Conservation (phyloP, 2,113 vertebrate species). For the Misgurnus mizolepis region DNA sequence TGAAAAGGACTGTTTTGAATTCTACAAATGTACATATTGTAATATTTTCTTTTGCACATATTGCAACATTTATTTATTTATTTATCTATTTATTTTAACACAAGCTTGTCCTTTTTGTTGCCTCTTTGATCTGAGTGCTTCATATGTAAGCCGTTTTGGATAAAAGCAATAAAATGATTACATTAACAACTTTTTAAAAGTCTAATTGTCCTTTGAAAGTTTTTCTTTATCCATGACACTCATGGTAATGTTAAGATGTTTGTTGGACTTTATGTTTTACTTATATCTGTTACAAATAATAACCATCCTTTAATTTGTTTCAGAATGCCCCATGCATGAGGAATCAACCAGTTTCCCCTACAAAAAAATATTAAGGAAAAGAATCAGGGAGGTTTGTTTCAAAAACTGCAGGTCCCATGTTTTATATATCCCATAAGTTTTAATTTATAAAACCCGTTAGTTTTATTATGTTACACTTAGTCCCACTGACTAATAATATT, state of each 20-base stretch:
- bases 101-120: not conserved
- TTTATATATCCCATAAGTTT: too few relatives aligned
- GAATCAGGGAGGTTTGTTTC: constrained; percentile 4
- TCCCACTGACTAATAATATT: too few relatives aligned
- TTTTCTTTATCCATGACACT: not conserved
- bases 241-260: not conserved
- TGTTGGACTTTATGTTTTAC: not conserved
- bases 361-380: not conserved
- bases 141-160: not conserved
- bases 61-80: not conserved
- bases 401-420: not conserved
- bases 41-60: not conserved
- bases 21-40: not conserved
- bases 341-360: constrained; percentile 1
- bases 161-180: not conserved
- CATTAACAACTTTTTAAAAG: not conserved
- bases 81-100: not conserved
- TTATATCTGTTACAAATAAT: not conserved
- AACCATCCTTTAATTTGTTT: not conserved
- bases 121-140: not conserved
- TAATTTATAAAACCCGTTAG: too few relatives aligned
- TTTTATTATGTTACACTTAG: too few relatives aligned
- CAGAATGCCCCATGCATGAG: not conserved
- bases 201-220: not conserved
- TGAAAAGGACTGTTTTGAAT: not conserved